Evolutionary conservation across 1,140 invertebrate genomes (phyloP).

Genomic region (Cyclargus thomasi): DNA sequence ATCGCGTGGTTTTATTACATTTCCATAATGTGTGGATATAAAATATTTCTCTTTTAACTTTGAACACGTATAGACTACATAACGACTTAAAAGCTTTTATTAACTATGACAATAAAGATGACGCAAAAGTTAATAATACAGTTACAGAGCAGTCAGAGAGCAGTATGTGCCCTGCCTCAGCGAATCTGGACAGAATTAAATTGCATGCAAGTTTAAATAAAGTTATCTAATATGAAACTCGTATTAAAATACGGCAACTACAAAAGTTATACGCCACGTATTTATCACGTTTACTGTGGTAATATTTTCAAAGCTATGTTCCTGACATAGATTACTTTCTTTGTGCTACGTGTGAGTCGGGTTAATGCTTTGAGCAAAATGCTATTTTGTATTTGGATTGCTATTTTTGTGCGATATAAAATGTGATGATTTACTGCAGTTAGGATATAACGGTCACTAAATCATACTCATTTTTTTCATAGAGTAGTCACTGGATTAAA

Average conservation of each 20-base stretch:
- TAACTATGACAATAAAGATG: too few species aligned
- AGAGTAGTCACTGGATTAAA: too few species aligned
- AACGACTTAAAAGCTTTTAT: not conserved
- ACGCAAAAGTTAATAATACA: not conserved
- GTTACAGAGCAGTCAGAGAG: not conserved
- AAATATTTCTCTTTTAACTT: too few species aligned
- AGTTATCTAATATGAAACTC: slow-evolving; percentile 40
- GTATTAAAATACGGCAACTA: slow-evolving; percentile 46
- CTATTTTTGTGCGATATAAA: too few species aligned
- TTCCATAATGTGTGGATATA: too few species aligned
- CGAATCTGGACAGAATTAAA: slow-evolving; percentile 7
- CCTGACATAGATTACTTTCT: slow-evolving; percentile 58
- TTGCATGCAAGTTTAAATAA: slow-evolving; percentile 29
- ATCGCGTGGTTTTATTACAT: too few species aligned
- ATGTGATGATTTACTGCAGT: too few species aligned
- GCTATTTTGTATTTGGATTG: slow-evolving; percentile 8
- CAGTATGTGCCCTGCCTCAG: not conserved
- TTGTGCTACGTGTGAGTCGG: slow-evolving; percentile 42
- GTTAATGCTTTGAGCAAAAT: slow-evolving; percentile 40
- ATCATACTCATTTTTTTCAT: too few species aligned
- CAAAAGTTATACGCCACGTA: slow-evolving; percentile 46
- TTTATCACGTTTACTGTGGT: slow-evolving; percentile 56
- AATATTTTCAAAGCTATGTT: slow-evolving; percentile 56
- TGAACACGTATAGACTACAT: too few species aligned
- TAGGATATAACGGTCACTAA: too few species aligned